Base-by-base conservation (phyloP, 2,888 invertebrate species). In the Dexiosoma caninum region DNA sequence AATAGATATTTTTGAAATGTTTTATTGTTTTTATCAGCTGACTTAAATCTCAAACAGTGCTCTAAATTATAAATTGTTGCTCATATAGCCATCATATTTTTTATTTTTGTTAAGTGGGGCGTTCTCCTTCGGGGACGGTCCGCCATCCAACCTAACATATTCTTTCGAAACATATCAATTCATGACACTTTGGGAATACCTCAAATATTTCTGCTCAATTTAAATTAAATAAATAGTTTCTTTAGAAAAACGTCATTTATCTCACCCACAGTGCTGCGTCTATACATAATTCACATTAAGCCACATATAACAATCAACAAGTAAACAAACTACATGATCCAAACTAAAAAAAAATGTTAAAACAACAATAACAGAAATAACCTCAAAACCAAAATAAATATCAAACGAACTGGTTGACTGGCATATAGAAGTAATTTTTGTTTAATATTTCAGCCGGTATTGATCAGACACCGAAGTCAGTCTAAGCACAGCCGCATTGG, bases 401-500 rank as follows among this genome's bases (percentile, higher is more conserved):
- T 69, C 23, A 42, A 62, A 42, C 62, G 35, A 53, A 72, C 51
- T 51, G 10, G 44, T 46, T 40, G 40, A 10, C 14, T 42, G 23
- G 12, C 37, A 49, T 27, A 57, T 59, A 59, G 59, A 37, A 70
- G 37, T 75, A 66, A 72, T 42, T 87, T 86, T 88, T 44, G 21
- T 8, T 88, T 87, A 88, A 88, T 88, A 89, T 88, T 88, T 88
- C 85, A 89, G 86, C 86, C 85, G 86, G 85, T 86, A 86, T 85
- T 86, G 85, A 86, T 86, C 85, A 85, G 86, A 82, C 79, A 85
- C 85, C 84, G 84, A 84, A 88, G 88, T 90, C 87, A 90, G 90
- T 90, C 86, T 86, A 84, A 88, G 90, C 89, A 90, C 89, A 90
- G 89, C 89, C 89, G 87, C 87, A 87, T 87, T 86, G 90, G 89